Evolutionary conservation across 2,113 vertebrate genomes (phyloP).

Genomic region (Melanerpes aurifrons): DNA sequence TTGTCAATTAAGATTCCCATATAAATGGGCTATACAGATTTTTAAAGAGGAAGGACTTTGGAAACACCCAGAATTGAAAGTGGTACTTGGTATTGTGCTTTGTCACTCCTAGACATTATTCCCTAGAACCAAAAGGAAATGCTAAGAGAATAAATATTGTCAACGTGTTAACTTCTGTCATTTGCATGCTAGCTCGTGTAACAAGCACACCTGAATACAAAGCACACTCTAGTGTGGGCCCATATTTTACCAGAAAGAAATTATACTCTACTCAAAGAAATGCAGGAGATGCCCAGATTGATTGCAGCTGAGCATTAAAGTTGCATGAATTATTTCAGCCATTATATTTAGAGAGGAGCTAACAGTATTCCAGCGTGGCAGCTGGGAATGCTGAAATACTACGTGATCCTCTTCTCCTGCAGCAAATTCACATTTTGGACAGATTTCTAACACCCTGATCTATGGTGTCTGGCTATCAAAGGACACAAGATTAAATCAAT

Average conservation of each 20-base stretch:
- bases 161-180: background rate
- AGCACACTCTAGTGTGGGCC: background rate
- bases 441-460: too few species aligned
- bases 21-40: background rate
- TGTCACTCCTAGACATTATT: background rate
- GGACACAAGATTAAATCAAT: background rate
- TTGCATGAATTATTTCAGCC: background rate
- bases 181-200: background rate
- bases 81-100: background rate
- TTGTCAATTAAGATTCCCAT: background rate
- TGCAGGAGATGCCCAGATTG: background rate
- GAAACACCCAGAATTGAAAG: slow-evolving; percentile 4
- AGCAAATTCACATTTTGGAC: too few species aligned
- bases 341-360: background rate
- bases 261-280: background rate
- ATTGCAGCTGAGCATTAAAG: background rate
- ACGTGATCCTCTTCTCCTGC: background rate
- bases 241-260: background rate
- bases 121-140: background rate
- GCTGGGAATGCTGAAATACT: background rate
- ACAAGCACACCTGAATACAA: background rate
- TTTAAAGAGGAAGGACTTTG: background rate
- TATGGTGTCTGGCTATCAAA: background rate
- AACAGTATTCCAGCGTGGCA: background rate
- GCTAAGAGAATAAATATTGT: background rate